Evolutionary conservation across 2,888 invertebrate species (phyloP).

Genomic region (Hydrotaea cyrtoneurina): DNA sequence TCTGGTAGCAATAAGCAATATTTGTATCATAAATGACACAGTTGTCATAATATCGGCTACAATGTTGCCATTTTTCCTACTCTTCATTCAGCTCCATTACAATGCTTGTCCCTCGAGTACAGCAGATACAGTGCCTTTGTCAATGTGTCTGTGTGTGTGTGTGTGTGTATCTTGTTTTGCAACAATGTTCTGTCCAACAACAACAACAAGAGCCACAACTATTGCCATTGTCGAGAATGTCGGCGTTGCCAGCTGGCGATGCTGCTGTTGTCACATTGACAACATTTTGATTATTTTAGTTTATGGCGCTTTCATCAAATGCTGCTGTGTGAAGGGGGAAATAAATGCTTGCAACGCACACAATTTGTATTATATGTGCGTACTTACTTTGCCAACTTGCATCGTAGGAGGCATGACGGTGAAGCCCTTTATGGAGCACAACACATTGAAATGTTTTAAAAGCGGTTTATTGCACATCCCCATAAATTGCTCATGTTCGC

Average conservation of each 20-base stretch:
- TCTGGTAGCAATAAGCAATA: constrained; percentile 44
- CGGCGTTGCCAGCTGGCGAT: not conserved
- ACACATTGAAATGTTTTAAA: too few relatives aligned
- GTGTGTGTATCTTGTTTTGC: not conserved
- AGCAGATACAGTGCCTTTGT: not conserved
- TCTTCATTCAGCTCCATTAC: constrained; percentile 7
- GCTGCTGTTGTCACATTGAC: constrained; percentile 20
- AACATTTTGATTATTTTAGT: constrained; percentile 6
- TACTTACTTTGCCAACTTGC: too few relatives aligned
- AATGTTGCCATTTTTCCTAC: constrained; percentile 24
- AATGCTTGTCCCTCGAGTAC: not conserved
- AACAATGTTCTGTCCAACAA: constrained; percentile 7
- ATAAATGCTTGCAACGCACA: not conserved
- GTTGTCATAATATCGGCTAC: constrained; percentile 52
- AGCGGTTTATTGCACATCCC: too few relatives aligned
- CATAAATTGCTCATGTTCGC: too few relatives aligned
- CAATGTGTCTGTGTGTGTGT: not conserved
- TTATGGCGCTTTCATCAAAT: not conserved
- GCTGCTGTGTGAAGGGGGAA: not conserved
- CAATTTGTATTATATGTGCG: too few relatives aligned
- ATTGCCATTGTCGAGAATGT: not conserved
- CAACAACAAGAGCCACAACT: not conserved
- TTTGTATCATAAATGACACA: constrained; percentile 48
- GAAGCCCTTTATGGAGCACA: too few relatives aligned
- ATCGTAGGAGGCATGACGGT: too few relatives aligned